Conservation (phyloP, 2,888 invertebrate species). For the Aleiodes leptofemur region DNA sequence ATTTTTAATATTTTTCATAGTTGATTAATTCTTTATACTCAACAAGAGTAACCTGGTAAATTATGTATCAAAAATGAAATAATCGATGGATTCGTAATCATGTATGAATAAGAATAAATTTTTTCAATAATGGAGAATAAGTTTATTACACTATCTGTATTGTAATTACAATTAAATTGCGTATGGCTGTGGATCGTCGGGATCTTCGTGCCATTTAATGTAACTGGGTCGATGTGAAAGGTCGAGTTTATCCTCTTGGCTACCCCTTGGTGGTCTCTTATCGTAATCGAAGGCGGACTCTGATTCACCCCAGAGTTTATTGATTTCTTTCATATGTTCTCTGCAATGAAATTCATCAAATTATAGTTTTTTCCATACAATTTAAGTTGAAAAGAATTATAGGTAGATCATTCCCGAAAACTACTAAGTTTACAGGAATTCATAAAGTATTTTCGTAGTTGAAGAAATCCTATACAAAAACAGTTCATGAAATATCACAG, state of each 20-base stretch:
- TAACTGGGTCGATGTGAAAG: slow-evolving; percentile 87
- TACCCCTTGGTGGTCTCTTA: slow-evolving; percentile 87
- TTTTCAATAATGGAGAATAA: slow-evolving; percentile 8
- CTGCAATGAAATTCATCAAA: slow-evolving; percentile 69
- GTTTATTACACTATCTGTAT: slow-evolving; percentile 53
- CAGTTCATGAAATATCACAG: no score
- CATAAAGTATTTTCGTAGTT: no score
- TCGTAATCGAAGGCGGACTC: slow-evolving; percentile 84
- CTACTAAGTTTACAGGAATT: neutral
- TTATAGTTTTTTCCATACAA: neutral
- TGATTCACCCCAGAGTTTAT: slow-evolving; percentile 83
- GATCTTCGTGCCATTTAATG: slow-evolving; percentile 87
- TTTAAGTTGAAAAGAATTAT: no score
- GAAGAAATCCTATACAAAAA: no score
- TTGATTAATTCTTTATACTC: neutral
- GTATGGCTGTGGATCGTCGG: slow-evolving; percentile 84
- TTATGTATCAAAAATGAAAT: neutral
- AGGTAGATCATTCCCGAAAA: slow-evolving; percentile 12
- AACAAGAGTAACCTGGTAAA: no score
- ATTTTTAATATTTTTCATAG: slow-evolving; percentile 6
- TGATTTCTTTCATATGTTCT: slow-evolving; percentile 83
- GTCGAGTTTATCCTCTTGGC: slow-evolving; percentile 89
- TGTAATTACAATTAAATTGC: slow-evolving; percentile 77
- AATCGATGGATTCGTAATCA: slow-evolving; percentile 19
- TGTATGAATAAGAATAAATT: slow-evolving; percentile 28